Base-by-base conservation (phyloP, 2,797 vertebrate species). In the Sebastes cheni region DNA sequence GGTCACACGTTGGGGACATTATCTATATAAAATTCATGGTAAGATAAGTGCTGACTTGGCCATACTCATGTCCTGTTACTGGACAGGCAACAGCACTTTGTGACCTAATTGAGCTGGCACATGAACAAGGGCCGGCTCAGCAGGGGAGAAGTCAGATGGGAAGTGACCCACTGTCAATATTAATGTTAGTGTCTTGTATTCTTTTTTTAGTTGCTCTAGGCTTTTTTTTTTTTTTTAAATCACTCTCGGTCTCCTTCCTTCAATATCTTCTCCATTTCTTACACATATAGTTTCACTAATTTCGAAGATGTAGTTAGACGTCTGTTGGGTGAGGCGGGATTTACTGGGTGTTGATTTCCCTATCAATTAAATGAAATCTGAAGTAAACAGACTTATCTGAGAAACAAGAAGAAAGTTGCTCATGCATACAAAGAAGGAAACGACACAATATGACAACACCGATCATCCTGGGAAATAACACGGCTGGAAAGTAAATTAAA, bases 21-120 rank as follows among this genome's bases (percentile, higher is more conserved):
- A 62, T 50, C 13, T 46, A 13, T 59, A 36, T 54, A 60, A 52
- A 46, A 70, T 67, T 61, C 12, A 70, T 77, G 20, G 14, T 27
- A 27, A 32, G 61, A 42, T 54, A 52, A 64, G 20, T 39, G 20
- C 39, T 80, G 67, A 81, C 69, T 65, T 10, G 23, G 36, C 61
- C 67, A 20, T 59, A 18, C 23, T 29, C 42, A 20, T 54, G 27
- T 54, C 12, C 36, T 46, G 29, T 74, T 42, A 55, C 36, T 73
- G 64, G 62, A 70, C 68, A 34, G 65, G 39, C 14, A 61, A 23
- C 66, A 72, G 46, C 18, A n/a, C 36, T 75, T 75, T 67, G 32
- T 71, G 72, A 67, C 62, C 61, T 82, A 59, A 82, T 71, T 85
- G 66, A 71, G 39, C 66, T 68, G 82, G 32, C 67, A 54, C 56